phyloP scores from a whole-genome alignment of 2,888 invertebrate genomes.

The Mantis religiosa region DNA sequence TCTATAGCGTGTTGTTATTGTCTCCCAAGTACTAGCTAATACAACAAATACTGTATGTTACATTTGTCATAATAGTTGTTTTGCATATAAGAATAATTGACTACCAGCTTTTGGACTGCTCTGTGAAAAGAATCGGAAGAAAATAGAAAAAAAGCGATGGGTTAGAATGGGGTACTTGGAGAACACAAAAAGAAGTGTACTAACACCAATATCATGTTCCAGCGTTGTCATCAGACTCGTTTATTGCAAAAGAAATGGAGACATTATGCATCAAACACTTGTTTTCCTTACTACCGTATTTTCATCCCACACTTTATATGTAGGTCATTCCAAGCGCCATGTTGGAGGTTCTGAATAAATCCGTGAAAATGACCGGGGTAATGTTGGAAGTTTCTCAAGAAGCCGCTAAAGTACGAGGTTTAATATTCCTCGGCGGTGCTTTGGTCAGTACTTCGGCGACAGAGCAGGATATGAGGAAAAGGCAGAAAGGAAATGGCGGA shows the following conservation, averaged over 20 bases:
- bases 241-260: background rate
- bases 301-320: background rate
- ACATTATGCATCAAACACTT: background rate
- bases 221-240: background rate
- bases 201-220: background rate
- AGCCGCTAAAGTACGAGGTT: conserved; percentile 8
- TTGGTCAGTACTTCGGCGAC: background rate
- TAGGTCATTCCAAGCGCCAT: background rate
- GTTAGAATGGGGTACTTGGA: background rate
- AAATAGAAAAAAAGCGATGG: background rate
- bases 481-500: background rate
- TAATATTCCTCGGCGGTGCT: background rate
- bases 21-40: too few relatives aligned
- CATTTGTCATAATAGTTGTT: too few relatives aligned
- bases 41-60: too few relatives aligned
- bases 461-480: background rate
- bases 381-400: background rate
- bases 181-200: background rate
- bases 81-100: too few relatives aligned
- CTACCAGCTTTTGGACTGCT: too few relatives aligned
- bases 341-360: background rate
- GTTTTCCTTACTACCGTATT: background rate
- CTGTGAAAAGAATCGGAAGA: background rate
- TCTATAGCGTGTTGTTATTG: too few relatives aligned
- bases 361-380: background rate